These are phyloP conservation scores for Pteromalus puparum DNA, from an alignment of 1,140 invertebrate genomes.

Conservation along the genomic window DNA sequence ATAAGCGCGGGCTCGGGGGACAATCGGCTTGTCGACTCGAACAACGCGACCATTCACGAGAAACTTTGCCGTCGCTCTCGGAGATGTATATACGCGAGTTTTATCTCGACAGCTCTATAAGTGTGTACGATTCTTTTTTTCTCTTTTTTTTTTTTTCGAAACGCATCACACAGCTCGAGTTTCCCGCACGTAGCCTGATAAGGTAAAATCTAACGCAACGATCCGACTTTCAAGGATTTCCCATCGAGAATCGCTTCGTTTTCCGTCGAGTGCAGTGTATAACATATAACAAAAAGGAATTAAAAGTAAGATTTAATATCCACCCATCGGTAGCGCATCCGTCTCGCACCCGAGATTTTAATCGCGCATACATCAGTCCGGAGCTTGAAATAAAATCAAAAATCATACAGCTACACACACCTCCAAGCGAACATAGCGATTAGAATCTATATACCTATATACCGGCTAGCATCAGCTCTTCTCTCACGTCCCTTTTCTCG, in stretches of 20 bases:
- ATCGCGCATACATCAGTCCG: no score
- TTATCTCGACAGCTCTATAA: no score
- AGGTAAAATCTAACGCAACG: conserved; percentile 33
- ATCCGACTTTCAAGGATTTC: conserved; percentile 10
- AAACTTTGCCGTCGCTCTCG: background rate
- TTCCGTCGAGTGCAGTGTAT: no score
- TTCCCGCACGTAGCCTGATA: conserved; percentile 42
- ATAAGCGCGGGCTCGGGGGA: background rate
- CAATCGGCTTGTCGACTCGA: background rate
- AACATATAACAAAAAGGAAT: no score
- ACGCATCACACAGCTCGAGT: conserved; percentile 48
- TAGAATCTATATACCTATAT: background rate
- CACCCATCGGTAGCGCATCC: no score
- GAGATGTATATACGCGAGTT: no score
- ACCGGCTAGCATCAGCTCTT: background rate
- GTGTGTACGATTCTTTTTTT: background rate
- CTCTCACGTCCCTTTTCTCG: background rate
- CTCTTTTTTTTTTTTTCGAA: conserved; percentile 30
- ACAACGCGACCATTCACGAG: background rate
- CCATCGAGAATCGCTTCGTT: background rate
- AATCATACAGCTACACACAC: no score
- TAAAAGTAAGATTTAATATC: no score
- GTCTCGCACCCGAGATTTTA: no score
- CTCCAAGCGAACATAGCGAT: no score
- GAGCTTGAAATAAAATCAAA: no score